Evolutionary conservation across 2,797 vertebrate genomes (phyloP).

Genomic region (Melanotaenia pygmaea): DNA sequence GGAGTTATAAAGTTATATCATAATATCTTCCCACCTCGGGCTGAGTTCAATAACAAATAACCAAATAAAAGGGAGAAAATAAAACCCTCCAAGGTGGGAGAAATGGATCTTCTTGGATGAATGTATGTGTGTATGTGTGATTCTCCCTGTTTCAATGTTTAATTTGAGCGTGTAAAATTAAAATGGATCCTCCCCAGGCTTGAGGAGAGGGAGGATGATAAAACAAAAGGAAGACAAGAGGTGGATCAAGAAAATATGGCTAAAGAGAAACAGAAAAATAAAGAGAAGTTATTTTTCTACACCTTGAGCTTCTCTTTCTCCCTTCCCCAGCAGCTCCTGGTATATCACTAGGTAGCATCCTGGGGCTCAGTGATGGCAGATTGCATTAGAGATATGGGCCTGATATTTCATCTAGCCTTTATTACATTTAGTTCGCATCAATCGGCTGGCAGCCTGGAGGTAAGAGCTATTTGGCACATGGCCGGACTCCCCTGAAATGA

Average conservation of each 20-base stretch:
- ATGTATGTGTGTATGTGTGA: slow-evolving; percentile 19
- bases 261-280: slow-evolving; percentile 10
- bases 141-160: slow-evolving; percentile 40
- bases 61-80: slow-evolving; percentile 62
- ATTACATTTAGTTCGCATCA: slow-evolving; percentile 85
- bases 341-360: slow-evolving; percentile 70
- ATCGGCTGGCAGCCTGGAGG: slow-evolving; percentile 78
- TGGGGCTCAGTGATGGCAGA: slow-evolving; percentile 75
- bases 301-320: not conserved
- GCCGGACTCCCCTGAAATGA: slow-evolving; percentile 78
- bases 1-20: slow-evolving; percentile 49
- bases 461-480: slow-evolving; percentile 80
- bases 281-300: slow-evolving; percentile 9
- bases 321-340: slow-evolving; percentile 49
- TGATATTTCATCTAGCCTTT: slow-evolving; percentile 85
- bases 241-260: slow-evolving; percentile 26
- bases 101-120: slow-evolving; percentile 49
- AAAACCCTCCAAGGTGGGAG: slow-evolving; percentile 52
- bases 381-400: slow-evolving; percentile 83
- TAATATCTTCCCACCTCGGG: slow-evolving; percentile 49
- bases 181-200: slow-evolving; percentile 53
- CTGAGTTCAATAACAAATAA: slow-evolving; percentile 63
- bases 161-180: slow-evolving; percentile 67
- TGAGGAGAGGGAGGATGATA: slow-evolving; percentile 25
- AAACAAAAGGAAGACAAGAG: slow-evolving; percentile 37